Evolutionary conservation across 2,113 vertebrate species (phyloP).

Genomic region (Corvus moneduloides): DNA sequence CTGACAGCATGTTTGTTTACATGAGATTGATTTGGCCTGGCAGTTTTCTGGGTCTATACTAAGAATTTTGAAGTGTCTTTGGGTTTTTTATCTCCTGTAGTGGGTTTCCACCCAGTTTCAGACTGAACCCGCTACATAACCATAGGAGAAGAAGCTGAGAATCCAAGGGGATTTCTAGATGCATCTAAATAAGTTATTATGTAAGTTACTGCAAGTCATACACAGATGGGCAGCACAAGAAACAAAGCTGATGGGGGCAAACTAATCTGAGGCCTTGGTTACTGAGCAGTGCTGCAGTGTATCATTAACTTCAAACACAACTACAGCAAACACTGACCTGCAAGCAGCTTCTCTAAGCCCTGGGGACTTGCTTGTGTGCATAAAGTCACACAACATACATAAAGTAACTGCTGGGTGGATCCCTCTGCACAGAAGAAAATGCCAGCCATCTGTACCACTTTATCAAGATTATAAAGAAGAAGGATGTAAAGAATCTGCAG

Average conservation of each 20-base stretch:
- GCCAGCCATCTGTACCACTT: neutral
- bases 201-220: neutral
- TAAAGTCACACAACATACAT: neutral
- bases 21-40: neutral
- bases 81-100: neutral
- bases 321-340: neutral
- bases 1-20: conserved; percentile 8
- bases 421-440: neutral
- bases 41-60: neutral
- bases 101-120: no score
- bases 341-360: neutral
- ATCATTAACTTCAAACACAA: neutral
- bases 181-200: neutral
- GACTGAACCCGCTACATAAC: no score
- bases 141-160: neutral
- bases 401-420: neutral
- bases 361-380: neutral
- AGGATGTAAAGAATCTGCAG: neutral
- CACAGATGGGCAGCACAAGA: neutral
- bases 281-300: neutral
- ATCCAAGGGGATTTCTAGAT: neutral
- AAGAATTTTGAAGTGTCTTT: neutral
- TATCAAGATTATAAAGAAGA: neutral
- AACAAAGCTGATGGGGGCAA: neutral
- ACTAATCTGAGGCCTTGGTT: neutral